These are phyloP conservation scores for Danio albolineatus DNA, from an alignment of 2,797 vertebrate species.

Conservation along the genomic window DNA sequence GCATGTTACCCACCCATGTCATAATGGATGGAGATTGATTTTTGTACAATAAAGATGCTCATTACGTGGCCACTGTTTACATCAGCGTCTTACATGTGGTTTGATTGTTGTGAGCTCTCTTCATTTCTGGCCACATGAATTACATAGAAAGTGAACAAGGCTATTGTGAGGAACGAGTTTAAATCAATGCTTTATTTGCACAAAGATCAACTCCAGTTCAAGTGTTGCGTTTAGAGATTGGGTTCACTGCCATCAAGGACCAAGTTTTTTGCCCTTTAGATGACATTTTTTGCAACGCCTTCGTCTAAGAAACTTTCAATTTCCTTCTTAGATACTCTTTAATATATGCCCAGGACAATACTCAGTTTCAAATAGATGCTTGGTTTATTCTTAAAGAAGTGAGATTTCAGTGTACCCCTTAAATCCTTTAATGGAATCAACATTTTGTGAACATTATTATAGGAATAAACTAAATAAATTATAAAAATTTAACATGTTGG, in stretches of 20 bases:
- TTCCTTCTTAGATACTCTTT: too few relatives aligned
- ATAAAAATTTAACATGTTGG: background rate
- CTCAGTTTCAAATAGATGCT: background rate
- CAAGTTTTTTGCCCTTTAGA: too few relatives aligned
- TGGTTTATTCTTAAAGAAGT: constrained; percentile 5
- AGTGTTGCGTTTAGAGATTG: background rate
- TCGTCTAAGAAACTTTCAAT: too few relatives aligned
- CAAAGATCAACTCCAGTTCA: background rate
- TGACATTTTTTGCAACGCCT: too few relatives aligned
- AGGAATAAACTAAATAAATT: too few relatives aligned
- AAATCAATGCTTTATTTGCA: constrained; percentile 3
- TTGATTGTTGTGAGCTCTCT: constrained; percentile 4
- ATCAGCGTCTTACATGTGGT: constrained; percentile 14
- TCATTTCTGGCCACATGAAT: constrained; percentile 29
- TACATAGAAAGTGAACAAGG: background rate
- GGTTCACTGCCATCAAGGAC: background rate
- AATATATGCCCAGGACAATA: too few relatives aligned
- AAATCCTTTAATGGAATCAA: background rate
- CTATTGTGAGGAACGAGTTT: background rate
- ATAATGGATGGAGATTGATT: constrained; percentile 34
- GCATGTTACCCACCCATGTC: constrained; percentile 12
- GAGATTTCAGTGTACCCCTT: background rate
- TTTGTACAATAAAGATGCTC: constrained; percentile 28
- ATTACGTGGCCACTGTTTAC: constrained; percentile 25
- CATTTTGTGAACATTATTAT: too few relatives aligned